Evolutionary conservation across 2,113 vertebrate species (phyloP), one percentile per base, ranked within the genome.

Genomic region (Sapayoa aenigma): DNA sequence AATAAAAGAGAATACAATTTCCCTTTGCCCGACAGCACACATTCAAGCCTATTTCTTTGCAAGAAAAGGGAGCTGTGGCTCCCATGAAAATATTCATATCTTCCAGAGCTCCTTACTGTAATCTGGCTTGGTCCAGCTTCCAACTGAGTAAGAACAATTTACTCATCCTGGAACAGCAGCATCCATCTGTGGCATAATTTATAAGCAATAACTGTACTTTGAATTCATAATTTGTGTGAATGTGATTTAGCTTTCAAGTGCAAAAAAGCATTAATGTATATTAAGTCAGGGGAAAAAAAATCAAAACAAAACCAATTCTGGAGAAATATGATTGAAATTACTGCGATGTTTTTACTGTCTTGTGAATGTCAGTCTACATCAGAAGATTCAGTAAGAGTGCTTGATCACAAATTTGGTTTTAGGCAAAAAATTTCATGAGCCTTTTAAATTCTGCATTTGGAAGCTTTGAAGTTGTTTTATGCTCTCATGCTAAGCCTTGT

Each of bases 391-490:
- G 39, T 7, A 44, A 47, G 74, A 77, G 9, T 33, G 9, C 39
- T 83, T 59, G 12, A 92, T 74, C 76, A 86, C 60, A 89, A 81
- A 42, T 80, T 81, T 85, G 44, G 69, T 93, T 96, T 82, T 3
- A 4, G 44, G 52, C 33, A 93, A 84, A 84, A 55, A 11, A 9
- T 79, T 84, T 88, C 46, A 56, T 78, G 22, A 86, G 42, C 8
- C n/a, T 79, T 95, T 87, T 79, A 41, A 84, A 82, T 89, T 73
- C 80, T 87, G 49, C 2, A 0, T 92, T 87, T 78, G 69, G 30
- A 95, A 73, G 17, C 80, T 94, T 93, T 96, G 89, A 96, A 96
- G 75, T 27, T 94, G 59, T 58, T 50, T 85, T 60, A 62, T 46
- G 37, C 8, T 79, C 47, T 87, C 72, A 65, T 42, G 55, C 65